These are phyloP conservation scores for Fissipunctia ypsillon DNA, from an alignment of 2,888 invertebrate species.

Conservation along the genomic window DNA sequence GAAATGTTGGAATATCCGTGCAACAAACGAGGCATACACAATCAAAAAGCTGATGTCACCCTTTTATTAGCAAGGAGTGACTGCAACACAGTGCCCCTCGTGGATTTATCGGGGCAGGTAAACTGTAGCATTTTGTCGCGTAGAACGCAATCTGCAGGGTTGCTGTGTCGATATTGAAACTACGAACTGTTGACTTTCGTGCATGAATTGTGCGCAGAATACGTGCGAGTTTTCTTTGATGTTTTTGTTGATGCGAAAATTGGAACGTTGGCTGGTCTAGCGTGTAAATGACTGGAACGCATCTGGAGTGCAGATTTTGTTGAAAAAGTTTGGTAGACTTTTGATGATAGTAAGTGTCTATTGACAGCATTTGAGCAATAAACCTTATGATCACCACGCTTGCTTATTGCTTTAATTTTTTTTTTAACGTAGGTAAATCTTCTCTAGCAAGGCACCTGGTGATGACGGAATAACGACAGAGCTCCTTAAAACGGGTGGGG, in stretches of 20 bases:
- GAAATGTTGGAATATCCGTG: constrained; percentile 71
- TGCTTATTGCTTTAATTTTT: too few relatives aligned
- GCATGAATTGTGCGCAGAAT: constrained; percentile 29
- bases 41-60: constrained; percentile 75
- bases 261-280: constrained; percentile 8
- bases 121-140: constrained; percentile 50
- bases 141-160: constrained; percentile 51
- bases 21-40: constrained; percentile 73
- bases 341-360: not conserved
- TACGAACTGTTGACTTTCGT: constrained; percentile 41
- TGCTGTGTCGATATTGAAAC: constrained; percentile 57
- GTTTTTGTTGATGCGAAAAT: constrained; percentile 35
- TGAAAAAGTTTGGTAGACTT: not conserved
- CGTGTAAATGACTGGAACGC: constrained; percentile 15
- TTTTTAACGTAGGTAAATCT: too few relatives aligned
- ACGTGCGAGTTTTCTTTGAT: constrained; percentile 38
- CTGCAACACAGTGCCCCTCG: constrained; percentile 54
- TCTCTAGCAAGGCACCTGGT: too few relatives aligned
- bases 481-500: too few relatives aligned
- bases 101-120: constrained; percentile 69
- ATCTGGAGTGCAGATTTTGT: constrained; percentile 4
- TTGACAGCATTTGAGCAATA: not conserved
- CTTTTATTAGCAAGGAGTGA: constrained; percentile 63
- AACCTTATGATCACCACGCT: too few relatives aligned
- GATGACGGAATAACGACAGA: too few relatives aligned